Percentiles rank a stretch among this genome's conserved stretches.
phyloP scores from a whole-genome alignment of 2,797 vertebrate species.

The Bradypodion ventrale region DNA sequence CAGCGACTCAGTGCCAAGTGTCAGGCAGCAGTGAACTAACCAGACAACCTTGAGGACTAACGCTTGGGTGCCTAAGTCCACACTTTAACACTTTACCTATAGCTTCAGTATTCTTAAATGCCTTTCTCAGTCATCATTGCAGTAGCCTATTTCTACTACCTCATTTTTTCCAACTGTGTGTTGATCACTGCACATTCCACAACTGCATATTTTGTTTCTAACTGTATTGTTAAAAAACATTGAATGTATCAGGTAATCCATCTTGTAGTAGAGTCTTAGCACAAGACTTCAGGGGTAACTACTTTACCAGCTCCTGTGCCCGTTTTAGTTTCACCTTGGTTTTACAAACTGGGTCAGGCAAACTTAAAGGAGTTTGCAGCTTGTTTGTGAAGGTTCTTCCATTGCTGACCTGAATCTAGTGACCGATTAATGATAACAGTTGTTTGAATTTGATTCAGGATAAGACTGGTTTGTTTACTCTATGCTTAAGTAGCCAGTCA shows the following conservation, averaged over 20 bases:
- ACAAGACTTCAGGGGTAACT: background rate
- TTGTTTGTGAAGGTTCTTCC: background rate
- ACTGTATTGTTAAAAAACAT: background rate
- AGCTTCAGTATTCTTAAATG: no score
- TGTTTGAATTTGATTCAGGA: conserved; percentile 8
- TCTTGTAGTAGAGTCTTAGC: background rate
- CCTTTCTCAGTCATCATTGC: no score
- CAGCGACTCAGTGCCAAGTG: no score
- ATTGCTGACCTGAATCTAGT: background rate
- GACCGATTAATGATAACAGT: background rate
- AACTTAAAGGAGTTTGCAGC: background rate
- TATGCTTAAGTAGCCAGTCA: background rate
- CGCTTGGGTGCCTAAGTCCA: no score
- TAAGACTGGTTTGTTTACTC: background rate
- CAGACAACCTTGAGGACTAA: no score
- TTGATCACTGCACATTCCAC: no score
- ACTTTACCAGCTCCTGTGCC: background rate
- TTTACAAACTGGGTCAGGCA: background rate
- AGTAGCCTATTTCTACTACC: no score
- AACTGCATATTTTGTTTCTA: background rate
- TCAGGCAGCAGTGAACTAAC: no score
- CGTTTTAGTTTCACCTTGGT: background rate
- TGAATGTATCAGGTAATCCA: background rate
- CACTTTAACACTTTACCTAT: no score
- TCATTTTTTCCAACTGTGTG: no score